Conservation (phyloP, 1,140 invertebrate genomes). For the Rhopalosiphum maidis region DNA sequence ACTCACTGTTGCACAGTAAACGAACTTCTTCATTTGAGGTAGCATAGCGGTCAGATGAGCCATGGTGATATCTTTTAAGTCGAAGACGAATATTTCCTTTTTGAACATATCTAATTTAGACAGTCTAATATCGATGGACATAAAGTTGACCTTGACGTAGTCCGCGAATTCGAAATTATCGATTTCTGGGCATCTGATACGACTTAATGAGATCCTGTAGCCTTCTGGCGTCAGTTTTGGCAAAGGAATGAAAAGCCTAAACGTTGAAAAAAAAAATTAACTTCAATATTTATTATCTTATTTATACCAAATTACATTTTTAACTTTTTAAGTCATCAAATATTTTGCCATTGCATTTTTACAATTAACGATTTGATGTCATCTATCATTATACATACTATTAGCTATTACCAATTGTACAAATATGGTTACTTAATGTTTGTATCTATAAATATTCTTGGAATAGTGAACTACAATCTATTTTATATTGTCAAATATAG, state of each 20-base stretch:
- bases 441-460: too few relatives aligned
- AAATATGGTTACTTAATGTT: too few relatives aligned
- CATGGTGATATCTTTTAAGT: conserved; percentile 42
- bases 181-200: conserved; percentile 58
- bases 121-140: conserved; percentile 51
- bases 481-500: background rate
- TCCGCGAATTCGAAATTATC: background rate
- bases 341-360: too few relatives aligned
- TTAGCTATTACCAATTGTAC: too few relatives aligned
- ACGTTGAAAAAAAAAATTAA: background rate
- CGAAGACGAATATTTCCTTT: conserved; percentile 51
- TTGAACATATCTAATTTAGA: conserved; percentile 50
- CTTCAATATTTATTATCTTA: background rate
- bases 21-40: conserved; percentile 51
- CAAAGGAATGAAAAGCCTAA: conserved; percentile 61
- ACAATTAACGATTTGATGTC: background rate
- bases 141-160: conserved; percentile 53
- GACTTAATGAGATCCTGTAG: conserved; percentile 62
- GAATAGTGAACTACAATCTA: background rate
- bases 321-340: too few relatives aligned
- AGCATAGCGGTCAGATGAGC: conserved; percentile 34
- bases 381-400: background rate
- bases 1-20: conserved; percentile 54
- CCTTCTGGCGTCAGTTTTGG: conserved; percentile 63
- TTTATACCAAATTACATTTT: too few relatives aligned